Evolutionary conservation across 2,113 vertebrate species (phyloP).

Genomic region (Symphodus melops): DNA sequence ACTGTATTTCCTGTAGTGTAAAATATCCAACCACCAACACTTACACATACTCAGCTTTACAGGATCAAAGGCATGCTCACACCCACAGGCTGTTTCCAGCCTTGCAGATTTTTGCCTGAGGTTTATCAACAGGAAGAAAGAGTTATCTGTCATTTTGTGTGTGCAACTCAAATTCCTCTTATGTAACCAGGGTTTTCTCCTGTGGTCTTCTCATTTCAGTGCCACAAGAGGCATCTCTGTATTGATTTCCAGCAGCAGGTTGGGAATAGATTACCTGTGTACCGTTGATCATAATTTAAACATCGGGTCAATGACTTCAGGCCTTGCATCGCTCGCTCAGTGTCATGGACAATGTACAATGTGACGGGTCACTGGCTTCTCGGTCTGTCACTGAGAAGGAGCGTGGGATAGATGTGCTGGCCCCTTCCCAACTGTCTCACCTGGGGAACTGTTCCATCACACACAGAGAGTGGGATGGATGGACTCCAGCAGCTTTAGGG

Average conservation of each 20-base stretch:
- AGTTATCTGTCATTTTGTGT: background rate
- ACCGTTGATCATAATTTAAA: conserved; percentile 51
- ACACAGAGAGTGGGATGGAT: conserved; percentile 34
- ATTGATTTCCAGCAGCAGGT: conserved; percentile 24
- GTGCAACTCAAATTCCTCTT: conserved; percentile 1
- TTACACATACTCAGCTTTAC: conserved; percentile 12
- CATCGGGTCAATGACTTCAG: conserved; percentile 28
- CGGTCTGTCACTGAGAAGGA: conserved; percentile 27
- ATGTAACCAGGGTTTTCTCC: background rate
- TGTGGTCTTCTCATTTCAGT: background rate
- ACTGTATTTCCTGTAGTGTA: conserved; percentile 9
- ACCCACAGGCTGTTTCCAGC: conserved; percentile 31
- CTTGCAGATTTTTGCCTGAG: conserved; percentile 37
- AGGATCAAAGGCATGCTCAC: conserved; percentile 20
- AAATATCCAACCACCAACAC: conserved; percentile 24
- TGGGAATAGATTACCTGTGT: conserved; percentile 37
- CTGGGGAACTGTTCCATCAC: conserved; percentile 46
- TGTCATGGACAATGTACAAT: conserved; percentile 28
- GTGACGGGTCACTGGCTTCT: conserved; percentile 34
- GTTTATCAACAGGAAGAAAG: conserved; percentile 27
- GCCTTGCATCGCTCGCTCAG: conserved; percentile 29
- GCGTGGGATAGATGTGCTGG: conserved; percentile 47
- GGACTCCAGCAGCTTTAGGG: conserved; percentile 25
- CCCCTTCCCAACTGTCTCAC: conserved; percentile 50
- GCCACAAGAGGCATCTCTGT: conserved; percentile 16